A percentile compares a stretch with the other conserved stretches of the same genome.
Evolutionary conservation across 2,888 invertebrate genomes (phyloP).

Genomic region (Eumacrocentrus americanus): DNA sequence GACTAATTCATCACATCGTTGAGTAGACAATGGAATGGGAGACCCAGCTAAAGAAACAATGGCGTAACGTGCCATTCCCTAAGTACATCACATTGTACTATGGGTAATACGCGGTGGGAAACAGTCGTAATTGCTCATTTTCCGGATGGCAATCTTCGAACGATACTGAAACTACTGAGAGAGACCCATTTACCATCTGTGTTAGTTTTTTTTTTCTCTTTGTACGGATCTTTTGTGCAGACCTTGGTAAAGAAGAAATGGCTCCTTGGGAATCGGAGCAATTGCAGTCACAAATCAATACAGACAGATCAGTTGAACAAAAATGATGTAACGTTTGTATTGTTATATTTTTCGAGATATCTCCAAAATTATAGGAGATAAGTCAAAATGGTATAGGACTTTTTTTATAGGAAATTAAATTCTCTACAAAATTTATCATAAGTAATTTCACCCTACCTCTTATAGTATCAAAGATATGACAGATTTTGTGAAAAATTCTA

Average conservation of each 20-base stretch:
- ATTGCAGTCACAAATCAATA: constrained; percentile 20
- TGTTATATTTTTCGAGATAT: too few species aligned
- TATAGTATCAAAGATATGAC: too few species aligned
- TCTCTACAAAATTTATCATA: too few species aligned
- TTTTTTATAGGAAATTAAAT: too few species aligned
- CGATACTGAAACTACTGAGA: background rate
- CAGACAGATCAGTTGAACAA: constrained; percentile 10
- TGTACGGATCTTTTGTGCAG: background rate
- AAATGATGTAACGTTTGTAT: too few species aligned
- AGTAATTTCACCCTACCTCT: constrained; percentile 8
- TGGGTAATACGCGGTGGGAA: background rate
- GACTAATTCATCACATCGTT: constrained; percentile 2
- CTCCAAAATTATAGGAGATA: too few species aligned
- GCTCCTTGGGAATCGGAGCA: background rate
- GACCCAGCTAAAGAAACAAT: constrained; percentile 1
- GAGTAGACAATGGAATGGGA: background rate
- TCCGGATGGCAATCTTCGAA: background rate
- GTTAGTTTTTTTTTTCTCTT: background rate
- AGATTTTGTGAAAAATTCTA: constrained; percentile 7
- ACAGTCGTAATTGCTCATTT: constrained; percentile 3
- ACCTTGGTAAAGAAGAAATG: background rate
- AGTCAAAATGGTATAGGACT: too few species aligned
- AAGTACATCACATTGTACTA: constrained; percentile 1
- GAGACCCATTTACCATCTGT: background rate
- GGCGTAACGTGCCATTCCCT: constrained; percentile 4